Percentiles rank a stretch among this genome's conserved stretches.
Evolutionary conservation across 2,113 vertebrate genomes (phyloP).

Genomic region (Falco punctatus): DNA sequence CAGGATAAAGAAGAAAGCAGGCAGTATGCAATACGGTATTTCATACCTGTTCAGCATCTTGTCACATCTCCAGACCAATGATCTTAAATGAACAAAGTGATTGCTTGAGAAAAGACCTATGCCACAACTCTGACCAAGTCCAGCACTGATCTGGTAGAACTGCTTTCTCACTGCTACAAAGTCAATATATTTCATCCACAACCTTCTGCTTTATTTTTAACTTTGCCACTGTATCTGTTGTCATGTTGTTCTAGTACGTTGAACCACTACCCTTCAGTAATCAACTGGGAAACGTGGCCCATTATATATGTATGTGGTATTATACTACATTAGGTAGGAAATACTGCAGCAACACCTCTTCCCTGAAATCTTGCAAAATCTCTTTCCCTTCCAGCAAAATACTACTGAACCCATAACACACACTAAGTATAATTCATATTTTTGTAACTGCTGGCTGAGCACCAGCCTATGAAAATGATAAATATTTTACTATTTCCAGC

Average conservation of each 20-base stretch:
- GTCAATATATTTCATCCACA: not conserved
- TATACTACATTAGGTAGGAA: not conserved
- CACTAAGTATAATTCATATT: not conserved
- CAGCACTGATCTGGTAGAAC: slow-evolving; percentile 7
- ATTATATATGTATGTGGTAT: not conserved
- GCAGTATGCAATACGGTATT: not conserved
- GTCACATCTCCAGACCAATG: not conserved
- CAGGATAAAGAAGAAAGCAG: not conserved
- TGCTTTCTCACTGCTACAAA: slow-evolving; percentile 28
- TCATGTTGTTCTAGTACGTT: not conserved
- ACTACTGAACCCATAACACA: not conserved
- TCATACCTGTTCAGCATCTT: slow-evolving; percentile 9
- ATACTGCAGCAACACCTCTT: not conserved
- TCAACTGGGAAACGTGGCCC: not conserved
- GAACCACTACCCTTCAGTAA: not conserved
- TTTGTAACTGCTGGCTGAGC: not conserved
- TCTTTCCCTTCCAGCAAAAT: slow-evolving; percentile 9
- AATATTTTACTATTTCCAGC: slow-evolving; percentile 34
- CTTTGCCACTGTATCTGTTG: not conserved
- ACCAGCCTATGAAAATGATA: not conserved
- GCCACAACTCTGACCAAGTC: not conserved
- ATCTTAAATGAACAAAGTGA: slow-evolving; percentile 15
- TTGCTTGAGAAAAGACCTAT: slow-evolving; percentile 5
- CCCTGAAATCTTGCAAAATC: not conserved
- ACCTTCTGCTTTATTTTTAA: slow-evolving; percentile 30